These are phyloP conservation scores for Urosaurus nigricauda DNA, from an alignment of 2,797 vertebrate genomes.

Conservation along the genomic window DNA sequence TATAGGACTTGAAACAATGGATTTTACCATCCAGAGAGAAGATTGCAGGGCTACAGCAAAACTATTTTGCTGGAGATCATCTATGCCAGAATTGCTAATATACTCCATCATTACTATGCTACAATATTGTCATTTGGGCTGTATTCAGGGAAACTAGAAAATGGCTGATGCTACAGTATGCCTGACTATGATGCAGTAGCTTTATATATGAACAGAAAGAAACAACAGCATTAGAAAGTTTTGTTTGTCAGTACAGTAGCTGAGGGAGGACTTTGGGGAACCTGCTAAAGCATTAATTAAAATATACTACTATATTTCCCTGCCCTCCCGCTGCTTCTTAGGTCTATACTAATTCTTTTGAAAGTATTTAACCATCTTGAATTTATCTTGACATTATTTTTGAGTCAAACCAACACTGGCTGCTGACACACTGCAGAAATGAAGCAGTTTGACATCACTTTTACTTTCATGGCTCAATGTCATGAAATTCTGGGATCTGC, in stretches of 20 bases:
- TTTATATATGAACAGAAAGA: background rate
- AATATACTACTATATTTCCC: background rate
- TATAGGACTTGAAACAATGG: background rate
- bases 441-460: too few species aligned
- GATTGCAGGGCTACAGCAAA: background rate
- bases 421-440: too few species aligned
- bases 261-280: background rate
- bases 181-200: too few species aligned
- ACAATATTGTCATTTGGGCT: background rate
- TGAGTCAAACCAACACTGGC: background rate
- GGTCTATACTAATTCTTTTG: background rate
- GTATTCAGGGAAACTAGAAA: background rate
- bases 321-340: too few species aligned
- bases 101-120: background rate
- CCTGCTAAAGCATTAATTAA: background rate
- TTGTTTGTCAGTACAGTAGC: background rate
- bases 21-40: constrained; percentile 8
- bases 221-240: background rate
- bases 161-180: background rate
- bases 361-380: background rate
- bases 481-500: too few species aligned
- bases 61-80: background rate
- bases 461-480: too few species aligned
- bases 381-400: background rate
- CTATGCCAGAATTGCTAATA: background rate